phyloP scores from a whole-genome alignment of 2,113 vertebrate species.

The Callocephalon fimbriatum region DNA sequence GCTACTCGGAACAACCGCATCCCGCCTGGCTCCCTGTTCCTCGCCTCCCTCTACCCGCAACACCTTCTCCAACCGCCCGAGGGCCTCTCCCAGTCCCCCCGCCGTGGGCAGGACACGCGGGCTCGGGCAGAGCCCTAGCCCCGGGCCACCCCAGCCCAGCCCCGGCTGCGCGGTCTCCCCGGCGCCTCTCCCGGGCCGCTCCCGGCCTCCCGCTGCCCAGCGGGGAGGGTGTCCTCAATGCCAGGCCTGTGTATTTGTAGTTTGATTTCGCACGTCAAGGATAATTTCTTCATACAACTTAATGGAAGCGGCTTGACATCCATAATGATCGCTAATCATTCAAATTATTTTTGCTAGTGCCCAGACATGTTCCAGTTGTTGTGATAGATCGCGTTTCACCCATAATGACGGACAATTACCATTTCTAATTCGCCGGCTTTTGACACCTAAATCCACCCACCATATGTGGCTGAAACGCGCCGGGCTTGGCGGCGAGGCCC shows the following conservation, averaged over 20 bases:
- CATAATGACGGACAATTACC: conserved; percentile 88
- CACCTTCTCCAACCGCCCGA: background rate
- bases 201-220: conserved; percentile 25
- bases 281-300: conserved; percentile 84
- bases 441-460: conserved; percentile 83
- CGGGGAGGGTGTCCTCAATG: conserved; percentile 55
- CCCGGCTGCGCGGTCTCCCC: rapidly evolving
- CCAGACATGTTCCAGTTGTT: conserved; percentile 89
- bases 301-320: conserved; percentile 84
- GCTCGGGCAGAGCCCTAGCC: background rate
- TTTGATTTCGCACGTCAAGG: conserved; percentile 82
- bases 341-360: conserved; percentile 83
- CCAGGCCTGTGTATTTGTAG: conserved; percentile 80
- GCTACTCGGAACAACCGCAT: background rate
- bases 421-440: conserved; percentile 84
- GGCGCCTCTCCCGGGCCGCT: background rate
- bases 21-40: background rate
- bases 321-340: conserved; percentile 88
- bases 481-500: background rate
- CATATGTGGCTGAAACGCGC: conserved; percentile 79
- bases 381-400: conserved; percentile 87
- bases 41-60: background rate
- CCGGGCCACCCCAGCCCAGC: rapidly evolving
- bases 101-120: background rate
- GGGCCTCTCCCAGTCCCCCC: background rate